phyloP scores from a whole-genome alignment of 1,140 invertebrate species.

The Eurosta solidaginis region DNA sequence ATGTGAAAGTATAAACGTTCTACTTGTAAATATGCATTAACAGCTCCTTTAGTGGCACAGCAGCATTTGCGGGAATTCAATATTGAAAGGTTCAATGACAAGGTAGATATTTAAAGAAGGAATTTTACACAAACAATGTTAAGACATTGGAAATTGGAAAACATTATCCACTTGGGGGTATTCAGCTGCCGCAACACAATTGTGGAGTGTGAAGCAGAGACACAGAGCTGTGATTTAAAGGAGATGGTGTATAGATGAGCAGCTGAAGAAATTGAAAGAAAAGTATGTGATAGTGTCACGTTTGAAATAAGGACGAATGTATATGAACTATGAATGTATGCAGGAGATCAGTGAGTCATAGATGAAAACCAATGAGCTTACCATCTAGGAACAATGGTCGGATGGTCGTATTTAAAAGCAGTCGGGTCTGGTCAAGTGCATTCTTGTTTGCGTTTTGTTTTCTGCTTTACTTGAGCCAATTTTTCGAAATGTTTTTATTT shows the following conservation, averaged over 20 bases:
- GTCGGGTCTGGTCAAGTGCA: too few species aligned
- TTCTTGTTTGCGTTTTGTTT: too few species aligned
- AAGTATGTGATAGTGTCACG: neutral
- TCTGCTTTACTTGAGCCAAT: too few species aligned
- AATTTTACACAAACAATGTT: neutral
- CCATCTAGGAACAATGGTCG: too few species aligned
- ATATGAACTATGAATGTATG: too few species aligned
- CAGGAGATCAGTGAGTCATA: too few species aligned
- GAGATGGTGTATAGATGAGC: neutral
- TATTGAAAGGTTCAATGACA: conserved; percentile 2
- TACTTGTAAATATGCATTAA: neutral
- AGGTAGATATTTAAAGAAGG: neutral
- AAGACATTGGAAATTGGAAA: conserved; percentile 14
- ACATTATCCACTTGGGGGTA: neutral
- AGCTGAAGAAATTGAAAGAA: neutral
- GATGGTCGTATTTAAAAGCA: too few species aligned
- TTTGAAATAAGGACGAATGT: neutral
- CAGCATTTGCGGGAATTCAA: neutral
- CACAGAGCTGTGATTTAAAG: neutral
- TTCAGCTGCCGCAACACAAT: conserved; percentile 8
- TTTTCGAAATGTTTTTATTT: too few species aligned
- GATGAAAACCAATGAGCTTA: too few species aligned
- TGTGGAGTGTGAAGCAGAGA: neutral
- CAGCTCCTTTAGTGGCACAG: conserved; percentile 20
- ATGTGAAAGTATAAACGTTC: neutral